Conservation (phyloP, 2,113 vertebrate genomes). For the Tyto alba region DNA sequence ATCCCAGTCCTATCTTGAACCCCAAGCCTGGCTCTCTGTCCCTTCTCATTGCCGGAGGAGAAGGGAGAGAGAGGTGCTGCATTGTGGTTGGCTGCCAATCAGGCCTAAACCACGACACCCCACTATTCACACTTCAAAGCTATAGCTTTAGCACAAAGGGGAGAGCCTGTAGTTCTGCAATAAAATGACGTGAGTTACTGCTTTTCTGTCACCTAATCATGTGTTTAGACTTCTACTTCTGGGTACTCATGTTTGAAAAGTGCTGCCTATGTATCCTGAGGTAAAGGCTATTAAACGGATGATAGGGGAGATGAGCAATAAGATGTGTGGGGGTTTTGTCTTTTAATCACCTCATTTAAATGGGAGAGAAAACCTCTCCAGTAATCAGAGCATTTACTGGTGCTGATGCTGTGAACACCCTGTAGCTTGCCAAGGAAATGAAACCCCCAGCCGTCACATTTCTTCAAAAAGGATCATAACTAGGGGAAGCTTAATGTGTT, state of each 20-base stretch:
- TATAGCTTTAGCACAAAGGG: rapidly evolving
- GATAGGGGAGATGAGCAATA: neutral
- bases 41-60: too few relatives aligned
- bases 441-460: neutral
- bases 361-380: neutral
- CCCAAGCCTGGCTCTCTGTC: too few relatives aligned
- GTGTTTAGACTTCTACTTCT: neutral
- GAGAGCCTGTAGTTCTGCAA: neutral
- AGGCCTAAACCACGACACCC: too few relatives aligned
- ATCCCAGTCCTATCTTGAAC: too few relatives aligned
- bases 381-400: neutral
- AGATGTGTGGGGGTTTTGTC: neutral
- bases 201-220: neutral
- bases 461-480: neutral
- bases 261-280: neutral
- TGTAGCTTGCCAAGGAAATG: neutral
- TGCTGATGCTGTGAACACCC: neutral
- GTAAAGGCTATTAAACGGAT: neutral
- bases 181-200: neutral
- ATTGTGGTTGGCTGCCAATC: too few relatives aligned
- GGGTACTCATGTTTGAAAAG: neutral
- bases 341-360: neutral
- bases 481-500: neutral
- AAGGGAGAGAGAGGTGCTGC: too few relatives aligned
- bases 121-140: neutral